Base-by-base conservation (phyloP, 2,113 vertebrate genomes). In the Lagopus leucura region DNA sequence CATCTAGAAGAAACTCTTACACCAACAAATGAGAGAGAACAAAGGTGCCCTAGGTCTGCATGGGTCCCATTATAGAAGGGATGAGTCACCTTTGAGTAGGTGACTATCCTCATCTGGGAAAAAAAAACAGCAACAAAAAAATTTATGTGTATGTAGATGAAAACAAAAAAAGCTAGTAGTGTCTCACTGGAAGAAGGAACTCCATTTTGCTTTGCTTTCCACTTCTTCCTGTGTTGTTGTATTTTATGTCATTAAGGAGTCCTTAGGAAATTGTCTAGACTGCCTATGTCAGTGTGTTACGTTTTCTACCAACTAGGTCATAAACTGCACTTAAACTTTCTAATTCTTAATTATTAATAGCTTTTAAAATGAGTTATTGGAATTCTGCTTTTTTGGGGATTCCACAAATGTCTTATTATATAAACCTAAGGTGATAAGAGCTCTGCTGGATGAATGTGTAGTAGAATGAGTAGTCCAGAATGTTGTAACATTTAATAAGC, bases 401-500 rank as follows among this genome's bases (percentile, higher is more conserved):
- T 77, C 67, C 27, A 81, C 25, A 38, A 73, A 40, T 76, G 45
- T 57, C 40, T 88, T 88, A 80, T 77, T 25, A 76, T 13, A 42
- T 48, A 34, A 17, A 47, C 60, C 40, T 86, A 66, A 81, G 24
- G 57, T 17, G 45, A 84, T 32, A 27, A 70, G n/a, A 89, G 32
- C 11, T 89, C 20, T 52, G 45, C 70, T 86, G 57, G 48, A 64
- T 73, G 89, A 90, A 90, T 88, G 54, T 38, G 38, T 38, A 38
- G 38, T 38, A 38, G 38, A 38, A 38, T 79, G 87, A 32, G n/a
- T 76, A 88, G 60, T 80, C 43, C 72, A 72, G 38, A 24, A 80
- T 93, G 88, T 66, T 73, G 78, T 86, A 94, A 80, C 61, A 93
- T 97, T 95, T 93, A 91, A 97, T 96, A 94, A 92, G 94, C 88